These are phyloP conservation scores for Anodontia alba DNA, from an alignment of 2,888 invertebrate genomes.

Conservation along the genomic window DNA sequence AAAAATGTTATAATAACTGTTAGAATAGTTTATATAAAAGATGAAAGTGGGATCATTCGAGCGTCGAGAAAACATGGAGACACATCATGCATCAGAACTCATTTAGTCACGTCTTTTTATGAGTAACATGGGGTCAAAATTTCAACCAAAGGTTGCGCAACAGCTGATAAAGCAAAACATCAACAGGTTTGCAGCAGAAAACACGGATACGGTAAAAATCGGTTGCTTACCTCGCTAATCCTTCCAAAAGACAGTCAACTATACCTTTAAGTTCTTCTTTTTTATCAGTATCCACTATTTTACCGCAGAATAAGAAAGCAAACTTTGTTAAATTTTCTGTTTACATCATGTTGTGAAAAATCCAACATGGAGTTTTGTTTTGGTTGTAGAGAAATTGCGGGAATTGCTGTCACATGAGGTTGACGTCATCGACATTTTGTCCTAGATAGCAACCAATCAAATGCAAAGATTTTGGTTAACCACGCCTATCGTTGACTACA, in stretches of 20 bases:
- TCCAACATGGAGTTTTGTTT: slow-evolving; percentile 75
- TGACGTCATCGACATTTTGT: slow-evolving; percentile 41
- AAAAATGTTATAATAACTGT: too few species aligned
- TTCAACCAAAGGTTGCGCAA: slow-evolving; percentile 48
- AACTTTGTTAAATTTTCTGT: slow-evolving; percentile 49
- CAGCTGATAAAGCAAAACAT: slow-evolving; percentile 18
- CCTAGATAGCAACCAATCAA: slow-evolving; percentile 38
- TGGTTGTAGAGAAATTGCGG: slow-evolving; percentile 73
- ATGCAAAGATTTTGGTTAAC: slow-evolving; percentile 4
- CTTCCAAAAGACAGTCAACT: slow-evolving; percentile 55
- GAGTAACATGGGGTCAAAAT: slow-evolving; percentile 4
- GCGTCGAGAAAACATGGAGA: background rate
- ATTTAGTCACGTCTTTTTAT: background rate
- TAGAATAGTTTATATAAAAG: too few species aligned
- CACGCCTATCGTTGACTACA: slow-evolving; percentile 21
- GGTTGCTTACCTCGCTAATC: slow-evolving; percentile 56
- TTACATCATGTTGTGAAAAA: slow-evolving; percentile 57
- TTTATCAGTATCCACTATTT: slow-evolving; percentile 62
- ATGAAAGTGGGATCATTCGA: background rate
- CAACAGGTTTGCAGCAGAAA: background rate
- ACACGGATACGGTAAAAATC: background rate
- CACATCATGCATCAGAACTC: slow-evolving; percentile 7
- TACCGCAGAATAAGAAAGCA: slow-evolving; percentile 17
- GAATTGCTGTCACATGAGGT: slow-evolving; percentile 68
- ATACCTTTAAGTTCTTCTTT: slow-evolving; percentile 57